Evolutionary conservation across 2,113 vertebrate genomes (phyloP).

Genomic region (Pachyramphus minor): DNA sequence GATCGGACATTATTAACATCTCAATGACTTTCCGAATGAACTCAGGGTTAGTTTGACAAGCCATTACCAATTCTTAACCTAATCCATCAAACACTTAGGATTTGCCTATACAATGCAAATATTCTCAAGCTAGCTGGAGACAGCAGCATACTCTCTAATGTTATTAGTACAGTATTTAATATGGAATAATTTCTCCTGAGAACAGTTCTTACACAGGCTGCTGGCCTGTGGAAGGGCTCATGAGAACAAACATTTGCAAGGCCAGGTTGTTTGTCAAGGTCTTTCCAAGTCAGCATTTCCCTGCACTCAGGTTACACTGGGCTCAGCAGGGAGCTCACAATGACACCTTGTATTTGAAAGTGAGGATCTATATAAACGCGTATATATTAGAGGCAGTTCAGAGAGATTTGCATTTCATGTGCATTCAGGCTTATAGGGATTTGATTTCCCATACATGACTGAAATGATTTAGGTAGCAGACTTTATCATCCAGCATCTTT

Average conservation of each 20-base stretch:
- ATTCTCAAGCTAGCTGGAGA: neutral
- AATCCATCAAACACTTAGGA: neutral
- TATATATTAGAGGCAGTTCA: neutral
- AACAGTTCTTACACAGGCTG: fast-evolving
- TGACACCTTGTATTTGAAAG: conserved; percentile 35
- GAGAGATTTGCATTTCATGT: neutral
- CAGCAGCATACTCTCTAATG: neutral
- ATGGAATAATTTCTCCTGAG: neutral
- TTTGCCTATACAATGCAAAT: neutral
- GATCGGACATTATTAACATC: neutral
- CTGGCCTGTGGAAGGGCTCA: neutral
- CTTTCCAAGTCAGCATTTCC: conserved; percentile 21
- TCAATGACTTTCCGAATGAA: neutral
- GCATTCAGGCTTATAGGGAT: conserved; percentile 35
- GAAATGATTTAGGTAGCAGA: conserved; percentile 20
- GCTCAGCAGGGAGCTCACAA: conserved; percentile 6
- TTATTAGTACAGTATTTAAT: neutral
- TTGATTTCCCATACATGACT: conserved; percentile 44
- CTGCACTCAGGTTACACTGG: conserved; percentile 22
- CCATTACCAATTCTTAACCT: neutral
- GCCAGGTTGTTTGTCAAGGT: neutral
- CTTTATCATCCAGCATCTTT: neutral
- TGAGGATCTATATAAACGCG: neutral
- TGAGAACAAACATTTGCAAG: neutral
- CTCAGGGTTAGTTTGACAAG: neutral